phyloP scores from a whole-genome alignment of 2,113 vertebrate genomes.

The Chamaetylas fuelleborni region DNA sequence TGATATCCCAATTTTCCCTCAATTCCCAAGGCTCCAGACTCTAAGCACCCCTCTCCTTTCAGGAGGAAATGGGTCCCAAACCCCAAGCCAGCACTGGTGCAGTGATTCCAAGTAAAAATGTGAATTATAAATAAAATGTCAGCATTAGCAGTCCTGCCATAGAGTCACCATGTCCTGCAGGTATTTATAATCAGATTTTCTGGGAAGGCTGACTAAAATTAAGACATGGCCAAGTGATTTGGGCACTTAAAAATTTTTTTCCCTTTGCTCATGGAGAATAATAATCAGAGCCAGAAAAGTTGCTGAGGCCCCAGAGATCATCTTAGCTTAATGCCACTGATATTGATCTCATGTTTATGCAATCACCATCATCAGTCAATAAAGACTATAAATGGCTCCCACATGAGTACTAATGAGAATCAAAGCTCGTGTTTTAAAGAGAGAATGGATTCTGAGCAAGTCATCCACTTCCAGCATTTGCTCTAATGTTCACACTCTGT shows the following conservation, averaged over 20 bases:
- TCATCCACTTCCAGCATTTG: background rate
- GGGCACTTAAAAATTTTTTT: background rate
- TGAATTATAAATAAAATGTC: background rate
- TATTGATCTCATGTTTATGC: conserved; percentile 9
- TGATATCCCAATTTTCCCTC: background rate
- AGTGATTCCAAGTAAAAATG: background rate
- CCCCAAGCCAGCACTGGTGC: background rate
- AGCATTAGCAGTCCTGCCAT: background rate
- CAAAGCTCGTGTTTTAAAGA: background rate
- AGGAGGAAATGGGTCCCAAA: background rate
- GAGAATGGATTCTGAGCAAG: conserved; percentile 2
- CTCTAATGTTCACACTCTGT: background rate
- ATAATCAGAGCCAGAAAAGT: background rate
- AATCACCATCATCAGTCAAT: background rate
- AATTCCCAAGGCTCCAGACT: background rate
- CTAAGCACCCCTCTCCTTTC: background rate
- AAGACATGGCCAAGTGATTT: background rate
- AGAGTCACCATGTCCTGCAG: background rate
- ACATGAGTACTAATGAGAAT: background rate
- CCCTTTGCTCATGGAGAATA: background rate
- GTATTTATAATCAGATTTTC: background rate
- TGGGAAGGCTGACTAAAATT: background rate
- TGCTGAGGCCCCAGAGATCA: background rate
- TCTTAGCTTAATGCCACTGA: background rate
- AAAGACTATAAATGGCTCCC: conserved; percentile 10